phyloP scores from a whole-genome alignment of 2,888 invertebrate genomes.

The Lasiommata megera region DNA sequence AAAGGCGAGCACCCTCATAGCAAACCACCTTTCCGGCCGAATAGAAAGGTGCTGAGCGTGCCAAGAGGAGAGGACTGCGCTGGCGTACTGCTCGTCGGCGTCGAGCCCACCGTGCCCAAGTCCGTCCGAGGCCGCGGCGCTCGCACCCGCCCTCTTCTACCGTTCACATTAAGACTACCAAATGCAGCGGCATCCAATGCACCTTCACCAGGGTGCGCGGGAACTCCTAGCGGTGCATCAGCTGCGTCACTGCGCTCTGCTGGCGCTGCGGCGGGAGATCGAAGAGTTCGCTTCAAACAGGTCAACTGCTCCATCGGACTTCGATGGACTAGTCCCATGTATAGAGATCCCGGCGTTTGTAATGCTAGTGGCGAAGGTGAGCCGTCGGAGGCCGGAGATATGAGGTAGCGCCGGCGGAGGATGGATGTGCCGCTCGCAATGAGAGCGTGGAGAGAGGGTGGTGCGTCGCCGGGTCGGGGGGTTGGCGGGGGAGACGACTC shows the following conservation, averaged over 20 bases:
- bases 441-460: conserved; percentile 75
- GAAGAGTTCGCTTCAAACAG: conserved; percentile 82
- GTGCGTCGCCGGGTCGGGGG: conserved; percentile 84
- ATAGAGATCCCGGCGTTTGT: conserved; percentile 81
- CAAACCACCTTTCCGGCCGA: conserved; percentile 92
- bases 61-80: conserved; percentile 80
- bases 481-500: conserved; percentile 77
- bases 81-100: conserved; percentile 44
- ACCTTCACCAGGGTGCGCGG: conserved; percentile 82
- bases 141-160: conserved; percentile 56
- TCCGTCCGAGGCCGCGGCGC: conserved; percentile 64
- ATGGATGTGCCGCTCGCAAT: conserved; percentile 76
- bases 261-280: conserved; percentile 65
- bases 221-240: conserved; percentile 77
- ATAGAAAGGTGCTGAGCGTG: conserved; percentile 89
- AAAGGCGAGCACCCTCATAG: conserved; percentile 53
- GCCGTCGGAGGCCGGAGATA: conserved; percentile 80
- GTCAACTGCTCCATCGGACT: conserved; percentile 91
- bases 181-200: conserved; percentile 64
- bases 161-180: conserved; percentile 48
- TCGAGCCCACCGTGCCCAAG: conserved; percentile 66
- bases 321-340: conserved; percentile 83
- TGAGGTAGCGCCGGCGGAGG: conserved; percentile 75
- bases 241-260: conserved; percentile 44
- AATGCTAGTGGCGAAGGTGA: conserved; percentile 84